These are phyloP conservation scores for Taeniopygia guttata DNA, from an alignment of 2,797 vertebrate species.

Conservation along the genomic window DNA sequence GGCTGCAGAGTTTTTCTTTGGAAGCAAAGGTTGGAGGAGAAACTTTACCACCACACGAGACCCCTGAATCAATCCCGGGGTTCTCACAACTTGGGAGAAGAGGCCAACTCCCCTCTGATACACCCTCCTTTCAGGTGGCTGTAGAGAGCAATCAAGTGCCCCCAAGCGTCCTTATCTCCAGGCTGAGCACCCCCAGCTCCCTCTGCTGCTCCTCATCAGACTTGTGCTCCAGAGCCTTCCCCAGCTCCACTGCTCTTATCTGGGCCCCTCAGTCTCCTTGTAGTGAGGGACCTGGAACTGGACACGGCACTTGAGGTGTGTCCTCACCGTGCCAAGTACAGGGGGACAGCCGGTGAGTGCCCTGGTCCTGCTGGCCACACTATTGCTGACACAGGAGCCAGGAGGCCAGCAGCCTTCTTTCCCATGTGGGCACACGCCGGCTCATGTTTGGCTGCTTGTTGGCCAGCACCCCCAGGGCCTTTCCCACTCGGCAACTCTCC, in stretches of 20 bases:
- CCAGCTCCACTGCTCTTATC: background rate
- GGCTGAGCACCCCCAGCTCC: background rate
- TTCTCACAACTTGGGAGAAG: no score
- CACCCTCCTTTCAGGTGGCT: background rate
- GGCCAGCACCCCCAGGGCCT: background rate
- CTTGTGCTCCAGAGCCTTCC: background rate
- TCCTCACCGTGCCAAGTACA: no score
- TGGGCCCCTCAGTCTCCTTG: background rate
- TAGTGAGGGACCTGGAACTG: background rate
- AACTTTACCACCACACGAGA: no score
- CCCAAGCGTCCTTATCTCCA: background rate
- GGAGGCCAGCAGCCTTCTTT: accelerated
- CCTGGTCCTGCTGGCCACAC: background rate
- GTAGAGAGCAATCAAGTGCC: no score
- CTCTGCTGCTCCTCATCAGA: background rate
- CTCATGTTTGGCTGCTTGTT: accelerated
- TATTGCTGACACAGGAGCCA: background rate
- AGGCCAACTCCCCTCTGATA: background rate
- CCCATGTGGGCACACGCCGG: accelerated
- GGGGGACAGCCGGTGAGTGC: background rate
- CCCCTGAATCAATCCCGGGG: no score
- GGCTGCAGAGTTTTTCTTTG: no score
- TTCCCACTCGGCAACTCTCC: background rate
- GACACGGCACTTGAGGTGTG: background rate
- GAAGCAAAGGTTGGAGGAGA: no score